Evolutionary conservation across 2,797 vertebrate species (phyloP).

Genomic region (Squalus acanthias): DNA sequence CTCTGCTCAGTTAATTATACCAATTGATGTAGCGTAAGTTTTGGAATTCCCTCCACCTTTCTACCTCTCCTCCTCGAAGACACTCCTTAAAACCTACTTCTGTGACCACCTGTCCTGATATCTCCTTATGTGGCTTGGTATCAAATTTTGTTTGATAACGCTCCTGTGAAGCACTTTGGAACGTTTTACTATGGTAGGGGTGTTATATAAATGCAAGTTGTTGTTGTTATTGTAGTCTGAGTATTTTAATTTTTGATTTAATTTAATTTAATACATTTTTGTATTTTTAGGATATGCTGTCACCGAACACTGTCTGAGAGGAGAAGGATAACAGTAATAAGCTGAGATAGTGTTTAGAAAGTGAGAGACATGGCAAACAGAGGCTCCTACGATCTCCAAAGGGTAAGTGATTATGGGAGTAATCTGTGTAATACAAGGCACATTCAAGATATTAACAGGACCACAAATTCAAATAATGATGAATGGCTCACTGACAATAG

Average conservation of each 20-base stretch:
- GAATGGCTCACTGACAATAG: not conserved
- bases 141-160: not conserved
- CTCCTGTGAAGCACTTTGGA: not conserved
- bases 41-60: no score
- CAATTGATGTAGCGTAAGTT: not conserved
- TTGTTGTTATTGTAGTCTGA: not conserved
- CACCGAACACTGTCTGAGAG: not conserved
- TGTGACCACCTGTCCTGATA: not conserved
- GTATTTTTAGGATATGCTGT: constrained; percentile 22
- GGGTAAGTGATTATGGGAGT: not conserved
- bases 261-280: not conserved
- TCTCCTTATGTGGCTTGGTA: not conserved
- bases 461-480: not conserved
- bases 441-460: not conserved
- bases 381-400: not conserved
- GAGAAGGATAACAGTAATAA: not conserved
- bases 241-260: not conserved
- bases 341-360: not conserved
- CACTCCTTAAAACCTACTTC: not conserved
- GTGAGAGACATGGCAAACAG: not conserved
- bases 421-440: not conserved
- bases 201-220: not conserved
- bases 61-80: not conserved
- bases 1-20: not conserved
- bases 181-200: not conserved